Evolutionary conservation across 1,140 invertebrate species (phyloP), one percentile per base, ranked within the genome.

Genomic region (Orius insidiosus): DNA sequence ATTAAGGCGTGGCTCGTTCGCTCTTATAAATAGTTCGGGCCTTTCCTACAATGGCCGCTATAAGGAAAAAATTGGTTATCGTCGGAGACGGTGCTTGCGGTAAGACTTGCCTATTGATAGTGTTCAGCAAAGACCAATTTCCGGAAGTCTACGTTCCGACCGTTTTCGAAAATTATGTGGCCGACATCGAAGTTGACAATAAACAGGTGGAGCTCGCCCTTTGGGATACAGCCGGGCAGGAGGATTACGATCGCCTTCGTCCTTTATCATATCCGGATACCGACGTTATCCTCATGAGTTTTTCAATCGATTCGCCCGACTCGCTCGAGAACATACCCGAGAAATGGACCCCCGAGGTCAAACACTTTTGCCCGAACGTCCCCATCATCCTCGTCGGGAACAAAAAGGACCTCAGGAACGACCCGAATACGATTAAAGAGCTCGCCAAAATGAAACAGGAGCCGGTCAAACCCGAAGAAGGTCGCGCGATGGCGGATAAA

Each of bases 401-500:
- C 71, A 97, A 97, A 67, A 95, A 94, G 63, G 70, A 73, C 73
- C 76, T 98, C 55, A 78, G 93, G 58, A 94, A 94, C 68, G 93
- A 98, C 74, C 85, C 89, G 15, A 81, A 80, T 61, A 98, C 94
- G 44, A 93, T 96, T 57, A 86, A 89, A 52, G 79, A 98, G 70
- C 74, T 98, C 51, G 80, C 80, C 52, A 97, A 98, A 68, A 97
- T 98, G 89, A 98, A 97, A 65, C 95, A 98, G 63, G 93, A 98
- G 64, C 95, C 95, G 19, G 94, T 99, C 8, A 94, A 93, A 65
- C 82, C 89, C 37, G 94, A 98, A 60, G 94, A 98, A 64, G 86
- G 93, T 50, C 79, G 89, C 55, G 81, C 89, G 39, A 97, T 98
- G 90, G 92, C 95, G 34, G 94, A 98, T 61, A 98, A 97, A 70